Evolutionary conservation across 2,113 vertebrate species (phyloP), one percentile per base, ranked within the genome.

Genomic region (Micronycteris hirsuta): DNA sequence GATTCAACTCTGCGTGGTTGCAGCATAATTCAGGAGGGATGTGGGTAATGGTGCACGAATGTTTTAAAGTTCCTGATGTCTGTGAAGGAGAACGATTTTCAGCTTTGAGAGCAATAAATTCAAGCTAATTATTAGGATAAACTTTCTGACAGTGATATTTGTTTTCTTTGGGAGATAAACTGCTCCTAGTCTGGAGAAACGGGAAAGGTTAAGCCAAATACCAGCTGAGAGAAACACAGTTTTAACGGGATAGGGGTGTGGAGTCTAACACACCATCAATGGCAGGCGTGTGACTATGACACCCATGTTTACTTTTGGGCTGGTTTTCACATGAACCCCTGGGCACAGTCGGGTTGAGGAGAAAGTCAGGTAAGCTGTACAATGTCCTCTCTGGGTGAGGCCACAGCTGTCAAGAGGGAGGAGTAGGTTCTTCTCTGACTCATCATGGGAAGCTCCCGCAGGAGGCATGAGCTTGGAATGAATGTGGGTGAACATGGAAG

Each of bases 61-160:
- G 43, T 89, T 96, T 95, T 88, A 20, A 88, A 89, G 47, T 95
- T 88, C 74, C n/a, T 4, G 33, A 4, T 15, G 68, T 47, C 89
- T 67, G 1, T 52, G 54, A 87, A 78, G 54, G 54, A 76, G 16
- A 74, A 73, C 45, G 86, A 93, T 68, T 91, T 38, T 41, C 47
- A 70, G 67, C 38, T 76, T 82, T 86, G 19, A 82, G 38, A 92
- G 73, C 45, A 90, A 71, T 95, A 95, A 78, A 91, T 92, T 63
- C 65, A 73, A 76, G 77, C 17, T 96, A 92, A 95, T 93, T 89
- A 84, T 94, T 96, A 94, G 68, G 73, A 82, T 96, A 95, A 97
- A 95, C 76, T 78, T 92, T 90, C 49, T 82, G 90, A 97, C 70
- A 95, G 58, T 58, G 17, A 58, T 88, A 63, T 86, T 95, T 92